phyloP scores from a whole-genome alignment of 35 echinoderm and acorn worm genomes.

The Apostichopus japonicus region DNA sequence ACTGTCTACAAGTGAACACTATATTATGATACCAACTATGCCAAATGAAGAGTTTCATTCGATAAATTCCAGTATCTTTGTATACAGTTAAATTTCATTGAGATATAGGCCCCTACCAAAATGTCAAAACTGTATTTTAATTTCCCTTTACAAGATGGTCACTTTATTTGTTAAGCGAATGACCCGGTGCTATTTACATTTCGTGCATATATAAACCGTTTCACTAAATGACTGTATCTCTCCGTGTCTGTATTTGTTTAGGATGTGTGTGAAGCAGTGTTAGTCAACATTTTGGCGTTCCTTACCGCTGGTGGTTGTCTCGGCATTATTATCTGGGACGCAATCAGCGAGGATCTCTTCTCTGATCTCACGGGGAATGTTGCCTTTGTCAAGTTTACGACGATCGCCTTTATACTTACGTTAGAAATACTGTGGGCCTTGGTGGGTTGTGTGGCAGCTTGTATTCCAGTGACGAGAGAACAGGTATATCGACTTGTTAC shows the following conservation, averaged over 20 bases:
- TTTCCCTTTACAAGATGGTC: no score
- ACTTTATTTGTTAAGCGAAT: no score
- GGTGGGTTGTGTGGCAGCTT: constrained; percentile 34
- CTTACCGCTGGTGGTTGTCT: constrained; percentile 29
- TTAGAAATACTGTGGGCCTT: constrained; percentile 53
- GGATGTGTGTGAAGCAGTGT: constrained; percentile 47
- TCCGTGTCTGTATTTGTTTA: neutral
- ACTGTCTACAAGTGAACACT: no score
- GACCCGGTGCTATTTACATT: no score
- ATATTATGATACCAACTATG: no score
- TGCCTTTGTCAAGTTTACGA: constrained; percentile 46
- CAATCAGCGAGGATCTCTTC: constrained; percentile 29
- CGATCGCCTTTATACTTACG: constrained; percentile 44
- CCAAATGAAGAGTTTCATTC: no score
- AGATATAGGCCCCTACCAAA: no score
- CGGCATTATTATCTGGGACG: constrained; percentile 54
- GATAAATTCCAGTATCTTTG: no score
- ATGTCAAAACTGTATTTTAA: no score
- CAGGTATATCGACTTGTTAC: neutral
- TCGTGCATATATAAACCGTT: no score
- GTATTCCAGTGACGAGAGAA: constrained; percentile 35
- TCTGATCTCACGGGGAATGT: neutral
- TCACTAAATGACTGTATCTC: no score
- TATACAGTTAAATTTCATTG: no score
- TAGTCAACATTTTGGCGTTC: constrained; percentile 39